phyloP scores from a whole-genome alignment of 2,888 invertebrate genomes.

The Thysanoteuthis rhombus region DNA sequence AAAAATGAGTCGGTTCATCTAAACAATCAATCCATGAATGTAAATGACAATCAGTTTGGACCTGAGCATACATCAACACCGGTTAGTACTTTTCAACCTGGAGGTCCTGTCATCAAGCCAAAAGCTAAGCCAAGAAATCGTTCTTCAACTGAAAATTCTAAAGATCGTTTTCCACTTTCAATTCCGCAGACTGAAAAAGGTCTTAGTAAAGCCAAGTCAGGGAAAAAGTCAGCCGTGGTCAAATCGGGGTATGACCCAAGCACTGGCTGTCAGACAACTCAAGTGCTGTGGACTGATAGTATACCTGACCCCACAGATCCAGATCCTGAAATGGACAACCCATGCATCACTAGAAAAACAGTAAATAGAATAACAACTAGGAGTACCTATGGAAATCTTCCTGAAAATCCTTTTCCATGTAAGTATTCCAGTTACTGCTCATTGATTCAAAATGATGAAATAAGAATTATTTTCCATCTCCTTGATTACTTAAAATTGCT shows the following conservation, averaged over 20 bases:
- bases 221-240: slow-evolving; percentile 48
- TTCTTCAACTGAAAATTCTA: slow-evolving; percentile 36
- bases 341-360: slow-evolving; percentile 56
- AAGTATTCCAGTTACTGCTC: slow-evolving; percentile 37
- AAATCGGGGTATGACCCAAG: slow-evolving; percentile 43
- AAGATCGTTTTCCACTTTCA: slow-evolving; percentile 32
- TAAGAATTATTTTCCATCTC: too few relatives aligned
- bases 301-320: slow-evolving; percentile 58
- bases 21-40: not conserved
- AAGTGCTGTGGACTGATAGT: slow-evolving; percentile 58
- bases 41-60: not conserved
- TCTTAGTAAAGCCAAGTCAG: slow-evolving; percentile 48
- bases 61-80: slow-evolving; percentile 53
- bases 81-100: slow-evolving; percentile 26
- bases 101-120: not conserved
- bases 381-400: slow-evolving; percentile 50
- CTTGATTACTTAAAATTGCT: too few relatives aligned
- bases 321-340: slow-evolving; percentile 47
- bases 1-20: not conserved
- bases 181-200: slow-evolving; percentile 34
- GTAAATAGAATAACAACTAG: slow-evolving; percentile 56
- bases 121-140: slow-evolving; percentile 32
- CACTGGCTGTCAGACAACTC: slow-evolving; percentile 53
- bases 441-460: not conserved
- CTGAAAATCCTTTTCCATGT: slow-evolving; percentile 51